A percentile compares a stretch with the other conserved stretches of the same genome.
These are phyloP conservation scores for Keiferia lycopersicella DNA, from an alignment of 2,888 invertebrate species.

Conservation along the genomic window DNA sequence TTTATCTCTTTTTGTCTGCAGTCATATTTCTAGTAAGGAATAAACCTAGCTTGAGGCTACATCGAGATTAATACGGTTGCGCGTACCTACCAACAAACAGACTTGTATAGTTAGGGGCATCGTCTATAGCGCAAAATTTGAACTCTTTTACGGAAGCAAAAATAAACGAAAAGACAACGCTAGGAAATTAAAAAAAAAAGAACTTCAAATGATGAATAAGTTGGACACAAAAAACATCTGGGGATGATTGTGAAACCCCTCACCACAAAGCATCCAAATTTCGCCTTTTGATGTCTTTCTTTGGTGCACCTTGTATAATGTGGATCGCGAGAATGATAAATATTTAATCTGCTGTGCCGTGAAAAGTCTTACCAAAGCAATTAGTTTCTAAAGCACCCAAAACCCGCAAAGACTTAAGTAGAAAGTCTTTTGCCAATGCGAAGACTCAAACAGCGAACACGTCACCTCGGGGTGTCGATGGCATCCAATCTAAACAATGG, in stretches of 20 bases:
- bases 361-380: neutral
- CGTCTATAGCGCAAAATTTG: neutral
- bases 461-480: conserved; percentile 15
- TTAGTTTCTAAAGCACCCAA: too few species aligned
- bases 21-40: neutral
- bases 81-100: conserved; percentile 36
- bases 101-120: conserved; percentile 36
- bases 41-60: conserved; percentile 43
- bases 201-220: too few species aligned
- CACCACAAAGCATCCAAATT: too few species aligned
- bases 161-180: too few species aligned
- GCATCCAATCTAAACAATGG: conserved; percentile 46
- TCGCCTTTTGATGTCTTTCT: too few species aligned
- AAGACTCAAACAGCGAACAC: neutral
- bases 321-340: too few species aligned
- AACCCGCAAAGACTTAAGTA: neutral
- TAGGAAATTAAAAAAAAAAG: too few species aligned
- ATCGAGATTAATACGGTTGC: conserved; percentile 49
- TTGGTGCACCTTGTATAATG: too few species aligned
- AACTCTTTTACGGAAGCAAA: too few species aligned
- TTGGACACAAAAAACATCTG: too few species aligned
- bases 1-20: neutral
- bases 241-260: too few species aligned
- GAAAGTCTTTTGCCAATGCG: neutral
- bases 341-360: too few species aligned